phyloP scores from a whole-genome alignment of 2,888 invertebrate genomes.

The Megastigmus dorsalis region DNA sequence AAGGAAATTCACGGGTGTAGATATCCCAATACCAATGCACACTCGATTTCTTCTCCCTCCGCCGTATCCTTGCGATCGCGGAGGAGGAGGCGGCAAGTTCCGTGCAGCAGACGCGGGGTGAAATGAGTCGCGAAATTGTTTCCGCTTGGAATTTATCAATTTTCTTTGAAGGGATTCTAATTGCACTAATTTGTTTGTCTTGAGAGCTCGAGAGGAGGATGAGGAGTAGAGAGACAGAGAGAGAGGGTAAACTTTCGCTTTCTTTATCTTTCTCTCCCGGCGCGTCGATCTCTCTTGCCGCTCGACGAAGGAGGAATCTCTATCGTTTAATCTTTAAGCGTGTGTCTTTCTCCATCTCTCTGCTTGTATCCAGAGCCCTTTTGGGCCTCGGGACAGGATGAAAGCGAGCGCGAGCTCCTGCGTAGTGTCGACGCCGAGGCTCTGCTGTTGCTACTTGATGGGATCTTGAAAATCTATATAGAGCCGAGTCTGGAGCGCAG shows the following conservation, averaged over 20 bases:
- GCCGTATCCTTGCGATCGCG: neutral
- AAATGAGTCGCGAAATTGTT: constrained; percentile 75
- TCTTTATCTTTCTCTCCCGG: neutral
- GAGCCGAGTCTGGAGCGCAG: neutral
- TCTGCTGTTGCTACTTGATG: neutral
- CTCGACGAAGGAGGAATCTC: constrained; percentile 36
- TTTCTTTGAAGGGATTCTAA: constrained; percentile 74
- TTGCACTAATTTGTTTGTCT: constrained; percentile 74
- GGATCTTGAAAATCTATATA: constrained; percentile 19
- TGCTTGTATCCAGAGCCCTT: constrained; percentile 29
- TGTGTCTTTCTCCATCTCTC: too few relatives aligned
- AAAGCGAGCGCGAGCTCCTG: constrained; percentile 4
- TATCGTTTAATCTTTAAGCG: constrained; percentile 31
- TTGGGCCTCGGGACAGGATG: neutral
- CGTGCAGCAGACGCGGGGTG: constrained; percentile 61
- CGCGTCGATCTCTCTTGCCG: too few relatives aligned
- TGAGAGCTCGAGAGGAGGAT: constrained; percentile 53
- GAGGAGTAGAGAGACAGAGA: neutral
- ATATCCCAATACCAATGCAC: constrained; percentile 9
- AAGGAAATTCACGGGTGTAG: constrained; percentile 15
- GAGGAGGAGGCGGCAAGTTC: neutral
- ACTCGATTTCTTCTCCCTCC: neutral
- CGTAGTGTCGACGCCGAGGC: neutral
- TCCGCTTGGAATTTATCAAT: constrained; percentile 73
- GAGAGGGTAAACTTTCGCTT: neutral